phyloP scores from a whole-genome alignment of 2,797 vertebrate species.

The Leptoclinus maculatus region DNA sequence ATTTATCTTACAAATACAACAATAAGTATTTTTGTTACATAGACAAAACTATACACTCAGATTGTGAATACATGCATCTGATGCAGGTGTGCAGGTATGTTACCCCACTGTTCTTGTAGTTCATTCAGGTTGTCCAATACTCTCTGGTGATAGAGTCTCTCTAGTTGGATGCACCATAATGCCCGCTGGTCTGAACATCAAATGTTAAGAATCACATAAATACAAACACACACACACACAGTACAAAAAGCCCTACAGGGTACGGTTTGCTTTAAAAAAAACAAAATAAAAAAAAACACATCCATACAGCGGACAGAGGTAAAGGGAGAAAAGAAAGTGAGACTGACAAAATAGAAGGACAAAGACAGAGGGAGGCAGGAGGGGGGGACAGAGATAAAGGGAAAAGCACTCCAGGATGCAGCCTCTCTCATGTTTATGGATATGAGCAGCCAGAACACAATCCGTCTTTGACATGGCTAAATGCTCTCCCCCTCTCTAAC shows the following conservation, averaged over 20 bases:
- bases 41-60: neutral
- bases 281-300: neutral
- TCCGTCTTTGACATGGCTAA: constrained; percentile 69
- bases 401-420: constrained; percentile 32
- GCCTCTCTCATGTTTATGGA: constrained; percentile 79
- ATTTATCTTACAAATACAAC: neutral
- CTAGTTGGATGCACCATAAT: constrained; percentile 93
- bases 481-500: constrained; percentile 47
- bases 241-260: neutral
- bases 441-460: constrained; percentile 68
- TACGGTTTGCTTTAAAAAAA: neutral
- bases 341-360: neutral
- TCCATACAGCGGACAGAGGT: constrained; percentile 2
- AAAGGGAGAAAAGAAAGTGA: neutral
- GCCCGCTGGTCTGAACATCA: constrained; percentile 89
- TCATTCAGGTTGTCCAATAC: constrained; percentile 91
- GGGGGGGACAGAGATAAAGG: constrained; percentile 2
- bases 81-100: constrained; percentile 22
- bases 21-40: neutral
- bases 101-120: constrained; percentile 95
- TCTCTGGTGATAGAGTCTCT: constrained; percentile 93
- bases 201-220: constrained; percentile 70
- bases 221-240: neutral
- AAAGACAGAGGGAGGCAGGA: neutral
- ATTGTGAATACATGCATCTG: constrained; percentile 3